These are phyloP conservation scores for Mimumesa dahlbomi DNA, from an alignment of 2,888 invertebrate genomes.

Conservation along the genomic window DNA sequence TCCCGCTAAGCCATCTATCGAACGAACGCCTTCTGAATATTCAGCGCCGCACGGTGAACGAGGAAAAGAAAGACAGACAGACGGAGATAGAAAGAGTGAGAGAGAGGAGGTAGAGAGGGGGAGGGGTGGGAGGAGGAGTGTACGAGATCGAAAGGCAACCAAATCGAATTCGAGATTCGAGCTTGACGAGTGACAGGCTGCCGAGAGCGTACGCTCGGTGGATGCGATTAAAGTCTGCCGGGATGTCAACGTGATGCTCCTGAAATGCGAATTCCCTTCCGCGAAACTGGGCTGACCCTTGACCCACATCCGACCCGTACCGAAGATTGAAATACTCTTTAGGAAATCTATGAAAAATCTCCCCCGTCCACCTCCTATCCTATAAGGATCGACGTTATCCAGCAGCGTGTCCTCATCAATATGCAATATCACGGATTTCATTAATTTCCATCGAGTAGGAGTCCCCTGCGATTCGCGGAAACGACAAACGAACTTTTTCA, in stretches of 20 bases:
- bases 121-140: neutral
- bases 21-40: constrained; percentile 73
- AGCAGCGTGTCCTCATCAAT: constrained; percentile 18
- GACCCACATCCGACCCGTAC: constrained; percentile 44
- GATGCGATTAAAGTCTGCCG: constrained; percentile 63
- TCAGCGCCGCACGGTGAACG: constrained; percentile 54
- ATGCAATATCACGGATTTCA: constrained; percentile 36
- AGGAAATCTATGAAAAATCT: constrained; percentile 34
- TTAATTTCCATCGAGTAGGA: constrained; percentile 29
- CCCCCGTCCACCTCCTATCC: too few species aligned
- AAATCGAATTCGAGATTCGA: constrained; percentile 70
- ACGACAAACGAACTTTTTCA: neutral
- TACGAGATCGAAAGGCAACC: constrained; percentile 33
- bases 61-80: constrained; percentile 11
- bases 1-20: constrained; percentile 68
- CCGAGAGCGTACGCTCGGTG: constrained; percentile 44
- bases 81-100: constrained; percentile 5
- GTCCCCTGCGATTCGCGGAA: neutral
- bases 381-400: constrained; percentile 26
- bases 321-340: constrained; percentile 39
- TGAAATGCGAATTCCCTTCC: constrained; percentile 54
- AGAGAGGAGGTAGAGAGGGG: constrained; percentile 19
- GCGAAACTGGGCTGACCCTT: constrained; percentile 40
- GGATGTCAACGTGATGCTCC: constrained; percentile 54
- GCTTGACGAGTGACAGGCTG: constrained; percentile 66